These are phyloP conservation scores for Rhinopomastus cyanomelas DNA, from an alignment of 2,113 vertebrate species.

Conservation along the genomic window DNA sequence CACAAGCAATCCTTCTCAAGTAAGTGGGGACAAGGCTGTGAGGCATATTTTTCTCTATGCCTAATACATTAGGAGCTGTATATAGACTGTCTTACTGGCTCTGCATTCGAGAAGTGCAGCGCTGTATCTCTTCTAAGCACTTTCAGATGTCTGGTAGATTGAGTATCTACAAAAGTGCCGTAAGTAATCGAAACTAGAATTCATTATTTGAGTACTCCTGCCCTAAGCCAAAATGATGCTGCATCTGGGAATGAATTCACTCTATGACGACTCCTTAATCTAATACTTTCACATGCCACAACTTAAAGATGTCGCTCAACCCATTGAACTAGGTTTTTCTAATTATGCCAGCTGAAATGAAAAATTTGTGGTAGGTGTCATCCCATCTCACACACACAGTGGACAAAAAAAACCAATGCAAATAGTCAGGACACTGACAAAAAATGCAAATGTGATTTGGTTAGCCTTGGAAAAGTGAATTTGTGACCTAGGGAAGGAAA, in stretches of 20 bases:
- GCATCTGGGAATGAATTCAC: slow-evolving; percentile 22
- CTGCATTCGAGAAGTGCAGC: background rate
- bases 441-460: slow-evolving; percentile 18
- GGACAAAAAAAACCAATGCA: background rate
- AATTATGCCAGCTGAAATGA: slow-evolving; percentile 32
- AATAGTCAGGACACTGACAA: background rate
- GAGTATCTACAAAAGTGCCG: background rate
- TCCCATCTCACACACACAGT: background rate
- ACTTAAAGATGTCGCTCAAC: slow-evolving; percentile 4
- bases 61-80: background rate
- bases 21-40: background rate
- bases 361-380: slow-evolving; percentile 4
- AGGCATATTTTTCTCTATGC: background rate
- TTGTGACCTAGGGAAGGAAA: background rate
- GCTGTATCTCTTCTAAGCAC: background rate
- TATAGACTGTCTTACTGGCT: background rate
- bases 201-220: slow-evolving; percentile 14
- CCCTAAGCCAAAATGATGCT: background rate
- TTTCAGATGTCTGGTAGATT: slow-evolving; percentile 37
- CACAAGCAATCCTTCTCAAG: background rate
- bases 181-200: slow-evolving; percentile 39
- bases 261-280: slow-evolving; percentile 22
- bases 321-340: slow-evolving; percentile 32
- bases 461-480: background rate
- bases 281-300: background rate